Evolutionary conservation across 2,113 vertebrate genomes (phyloP), one percentile per base, ranked within the genome.

Genomic region (Turnix velox): DNA sequence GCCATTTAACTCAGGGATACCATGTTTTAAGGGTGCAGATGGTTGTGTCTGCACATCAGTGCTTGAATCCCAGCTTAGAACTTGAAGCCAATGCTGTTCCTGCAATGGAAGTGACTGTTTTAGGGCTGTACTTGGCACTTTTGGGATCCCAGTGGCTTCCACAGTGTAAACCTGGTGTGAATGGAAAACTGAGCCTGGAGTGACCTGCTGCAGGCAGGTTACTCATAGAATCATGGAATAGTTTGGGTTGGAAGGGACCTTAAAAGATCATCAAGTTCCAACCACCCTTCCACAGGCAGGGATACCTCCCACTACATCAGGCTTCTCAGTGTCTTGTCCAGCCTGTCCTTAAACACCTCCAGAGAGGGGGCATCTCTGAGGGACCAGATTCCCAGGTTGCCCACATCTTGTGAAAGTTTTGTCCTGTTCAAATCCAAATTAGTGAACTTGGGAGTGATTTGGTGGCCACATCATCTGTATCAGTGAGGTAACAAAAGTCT

Each of bases 21-120:
- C 3, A 0, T 3, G 5, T 16, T 31, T 18, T 23, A 18, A 13
- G 28, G 7, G 14, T 0, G 0, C 13, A 6, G 24, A 68, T 3
- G 7, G 18, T 5, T 43, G 75, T 14, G 8, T 7, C n/a, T 57
- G 28, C 9, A 1, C 2, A 10, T n/a, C 17, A 54, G 57, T 65
- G 12, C 18, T 79, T 22, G 33, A 68, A 49, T 30, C 17, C 31
- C 27, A 37, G 0, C 7, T 52, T 59, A 63, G 58, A 85, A 76
- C 3, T 10, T 7, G 12, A 92, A 14, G 27, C 25, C 20, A 46
- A 16, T 22, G 12, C 18, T 8, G 18, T 9, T 31, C 16, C 14
- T 3, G 18, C 27, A 88, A 4, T 0, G 2, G 28, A 27, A 40
- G 16, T 54, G 4, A 42, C 6, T n/a, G 54, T 67, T 25, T 48